Evolutionary conservation across 2,888 invertebrate genomes (phyloP).

Genomic region (Carcina quercana): DNA sequence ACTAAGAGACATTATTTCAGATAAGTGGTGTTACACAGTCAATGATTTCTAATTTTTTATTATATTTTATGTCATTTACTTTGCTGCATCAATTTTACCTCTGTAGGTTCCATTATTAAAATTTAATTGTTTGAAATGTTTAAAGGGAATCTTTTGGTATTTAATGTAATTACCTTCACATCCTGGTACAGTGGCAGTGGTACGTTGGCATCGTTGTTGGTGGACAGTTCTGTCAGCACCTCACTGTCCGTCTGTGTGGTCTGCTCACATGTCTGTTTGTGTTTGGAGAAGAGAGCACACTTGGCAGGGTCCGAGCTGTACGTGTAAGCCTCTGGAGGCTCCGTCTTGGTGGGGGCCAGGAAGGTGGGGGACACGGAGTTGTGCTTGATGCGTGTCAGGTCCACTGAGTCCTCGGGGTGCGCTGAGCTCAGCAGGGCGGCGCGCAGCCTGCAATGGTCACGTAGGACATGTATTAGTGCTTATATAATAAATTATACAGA

Average conservation of each 20-base stretch:
- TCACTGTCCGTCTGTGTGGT: conserved; percentile 50
- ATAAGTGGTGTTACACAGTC: too few species aligned
- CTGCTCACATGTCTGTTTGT: conserved; percentile 23
- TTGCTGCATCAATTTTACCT: too few species aligned
- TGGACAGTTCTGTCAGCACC: background rate
- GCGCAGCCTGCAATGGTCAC: conserved; percentile 34
- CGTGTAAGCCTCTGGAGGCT: too few species aligned
- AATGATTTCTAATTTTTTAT: too few species aligned
- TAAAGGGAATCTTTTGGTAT: too few species aligned
- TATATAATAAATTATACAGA: too few species aligned
- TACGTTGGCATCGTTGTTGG: conserved; percentile 1
- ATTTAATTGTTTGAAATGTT: too few species aligned
- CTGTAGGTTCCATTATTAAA: too few species aligned
- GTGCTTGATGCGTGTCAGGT: conserved; percentile 38
- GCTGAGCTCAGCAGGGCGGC: conserved; percentile 25
- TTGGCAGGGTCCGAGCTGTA: conserved; percentile 4
- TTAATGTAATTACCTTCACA: too few species aligned
- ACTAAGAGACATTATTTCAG: too few species aligned
- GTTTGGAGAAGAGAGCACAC: conserved; percentile 1
- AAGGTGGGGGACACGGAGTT: conserved; percentile 14
- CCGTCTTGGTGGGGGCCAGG: background rate
- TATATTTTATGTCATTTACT: too few species aligned
- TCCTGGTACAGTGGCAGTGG: conserved; percentile 5
- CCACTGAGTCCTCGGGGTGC: conserved; percentile 27
- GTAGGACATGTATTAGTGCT: too few species aligned